Percentiles rank a stretch among this genome's conserved stretches.
Evolutionary conservation across 2,113 vertebrate species (phyloP).

Genomic region (Falcunculus frontatus): DNA sequence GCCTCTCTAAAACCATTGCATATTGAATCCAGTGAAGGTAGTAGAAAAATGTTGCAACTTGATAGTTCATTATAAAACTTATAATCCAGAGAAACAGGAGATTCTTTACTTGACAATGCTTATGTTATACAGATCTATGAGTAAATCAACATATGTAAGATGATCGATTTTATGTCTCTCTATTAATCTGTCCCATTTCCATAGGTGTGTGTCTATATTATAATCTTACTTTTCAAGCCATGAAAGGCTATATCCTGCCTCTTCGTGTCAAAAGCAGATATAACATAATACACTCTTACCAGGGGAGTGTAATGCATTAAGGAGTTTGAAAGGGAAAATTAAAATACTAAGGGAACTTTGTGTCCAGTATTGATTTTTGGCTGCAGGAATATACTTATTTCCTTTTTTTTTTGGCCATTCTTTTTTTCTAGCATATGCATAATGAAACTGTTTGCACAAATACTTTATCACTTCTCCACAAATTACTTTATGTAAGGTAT

Average conservation of each 20-base stretch:
- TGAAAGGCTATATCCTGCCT: neutral
- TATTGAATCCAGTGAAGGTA: neutral
- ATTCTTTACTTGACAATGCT: neutral
- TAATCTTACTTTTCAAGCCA: neutral
- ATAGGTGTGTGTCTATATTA: neutral
- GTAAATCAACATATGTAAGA: neutral
- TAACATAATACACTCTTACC: neutral
- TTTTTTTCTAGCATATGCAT: neutral
- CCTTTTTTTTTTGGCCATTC: neutral
- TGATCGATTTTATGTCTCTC: neutral
- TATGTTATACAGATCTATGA: neutral
- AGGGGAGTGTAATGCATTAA: neutral
- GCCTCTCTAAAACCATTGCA: neutral
- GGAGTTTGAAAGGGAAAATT: neutral
- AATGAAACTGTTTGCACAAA: neutral
- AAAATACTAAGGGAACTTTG: neutral
- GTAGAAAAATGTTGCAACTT: neutral
- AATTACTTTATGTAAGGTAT: neutral
- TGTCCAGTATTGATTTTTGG: neutral
- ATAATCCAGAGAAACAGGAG: neutral
- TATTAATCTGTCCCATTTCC: neutral
- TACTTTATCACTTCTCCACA: neutral
- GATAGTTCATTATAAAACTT: neutral
- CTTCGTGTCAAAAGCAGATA: conserved; percentile 7
- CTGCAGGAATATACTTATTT: neutral